Conservation (phyloP, 2,888 invertebrate species). For the Habrosyne pyritoides region DNA sequence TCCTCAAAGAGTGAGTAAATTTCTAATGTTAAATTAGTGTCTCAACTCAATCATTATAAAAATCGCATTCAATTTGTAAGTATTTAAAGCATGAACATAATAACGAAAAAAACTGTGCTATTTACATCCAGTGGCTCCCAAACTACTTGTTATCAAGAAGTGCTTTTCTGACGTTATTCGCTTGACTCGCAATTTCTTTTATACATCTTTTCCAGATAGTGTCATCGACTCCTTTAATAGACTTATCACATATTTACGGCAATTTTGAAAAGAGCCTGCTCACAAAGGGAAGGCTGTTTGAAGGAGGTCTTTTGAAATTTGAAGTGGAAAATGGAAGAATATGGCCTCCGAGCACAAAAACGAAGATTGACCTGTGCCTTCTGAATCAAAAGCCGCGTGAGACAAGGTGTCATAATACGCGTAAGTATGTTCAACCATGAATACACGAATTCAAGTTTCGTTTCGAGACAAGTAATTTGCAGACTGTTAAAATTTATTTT, state of each 20-base stretch:
- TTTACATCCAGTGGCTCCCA: too few relatives aligned
- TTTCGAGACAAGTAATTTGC: too few relatives aligned
- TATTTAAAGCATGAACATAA: too few relatives aligned
- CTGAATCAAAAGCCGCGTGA: slow-evolving; percentile 39
- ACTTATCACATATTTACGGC: slow-evolving; percentile 45
- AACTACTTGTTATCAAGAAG: too few relatives aligned
- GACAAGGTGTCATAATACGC: slow-evolving; percentile 42
- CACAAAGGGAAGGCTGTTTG: slow-evolving; percentile 33
- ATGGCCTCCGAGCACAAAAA: slow-evolving; percentile 50
- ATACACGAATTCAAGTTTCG: not conserved
- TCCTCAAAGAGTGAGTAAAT: slow-evolving; percentile 46
- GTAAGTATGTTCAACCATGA: slow-evolving; percentile 29
- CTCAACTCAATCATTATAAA: not conserved
- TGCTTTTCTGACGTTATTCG: too few relatives aligned
- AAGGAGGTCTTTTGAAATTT: slow-evolving; percentile 46
- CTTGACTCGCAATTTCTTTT: not conserved
- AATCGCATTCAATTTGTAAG: too few relatives aligned
- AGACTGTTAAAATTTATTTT: too few relatives aligned
- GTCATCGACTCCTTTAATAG: slow-evolving; percentile 44
- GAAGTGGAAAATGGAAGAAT: slow-evolving; percentile 47
- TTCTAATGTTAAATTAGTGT: not conserved
- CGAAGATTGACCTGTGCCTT: slow-evolving; percentile 31
- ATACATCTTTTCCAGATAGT: slow-evolving; percentile 39
- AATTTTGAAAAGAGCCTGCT: slow-evolving; percentile 22
- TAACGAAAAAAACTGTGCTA: too few relatives aligned